Percentiles rank a stretch among this genome's conserved stretches.
Conservation (phyloP, 2,888 invertebrate species). For the Campaea margaritaria region DNA sequence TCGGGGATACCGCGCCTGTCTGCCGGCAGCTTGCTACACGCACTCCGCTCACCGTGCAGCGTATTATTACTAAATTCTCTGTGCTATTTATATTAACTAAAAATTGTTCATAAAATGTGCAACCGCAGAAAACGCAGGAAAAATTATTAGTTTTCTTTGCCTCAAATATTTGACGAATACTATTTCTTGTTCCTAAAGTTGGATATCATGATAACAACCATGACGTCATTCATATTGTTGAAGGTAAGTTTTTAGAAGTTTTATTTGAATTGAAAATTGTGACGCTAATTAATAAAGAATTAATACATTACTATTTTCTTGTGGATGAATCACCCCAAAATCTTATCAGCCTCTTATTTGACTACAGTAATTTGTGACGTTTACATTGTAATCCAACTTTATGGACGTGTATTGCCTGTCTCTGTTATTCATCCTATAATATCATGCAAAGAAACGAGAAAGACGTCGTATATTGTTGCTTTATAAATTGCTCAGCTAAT, state of each 20-base stretch:
- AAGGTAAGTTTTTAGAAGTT: conserved; percentile 69
- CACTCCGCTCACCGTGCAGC: conserved; percentile 70
- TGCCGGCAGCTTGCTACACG: conserved; percentile 81
- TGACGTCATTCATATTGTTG: conserved; percentile 84
- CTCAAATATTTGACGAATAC: conserved; percentile 60
- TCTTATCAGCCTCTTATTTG: conserved; percentile 77
- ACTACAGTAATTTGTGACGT: conserved; percentile 73
- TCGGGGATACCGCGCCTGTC: conserved; percentile 86
- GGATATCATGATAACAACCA: conserved; percentile 84
- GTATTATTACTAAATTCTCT: conserved; percentile 59
- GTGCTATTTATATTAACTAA: conserved; percentile 54
- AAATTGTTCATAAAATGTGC: conserved; percentile 63
- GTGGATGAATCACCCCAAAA: conserved; percentile 63
- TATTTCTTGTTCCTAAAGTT: conserved; percentile 74
- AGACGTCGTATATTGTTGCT: conserved; percentile 6
- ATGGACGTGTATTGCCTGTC: conserved; percentile 46
- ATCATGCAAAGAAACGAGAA: conserved; percentile 36
- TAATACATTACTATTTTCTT: conserved; percentile 19
- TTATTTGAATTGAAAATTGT: conserved; percentile 20
- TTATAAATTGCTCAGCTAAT: conserved; percentile 37
- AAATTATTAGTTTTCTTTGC: conserved; percentile 52
- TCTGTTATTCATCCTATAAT: conserved; percentile 52
- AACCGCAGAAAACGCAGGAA: conserved; percentile 56
- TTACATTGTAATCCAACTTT: conserved; percentile 55
- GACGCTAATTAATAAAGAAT: conserved; percentile 15